Percentiles rank a stretch among this genome's conserved stretches.
Conservation (phyloP, 2,797 vertebrate species). For the Oophaga sylvatica region DNA sequence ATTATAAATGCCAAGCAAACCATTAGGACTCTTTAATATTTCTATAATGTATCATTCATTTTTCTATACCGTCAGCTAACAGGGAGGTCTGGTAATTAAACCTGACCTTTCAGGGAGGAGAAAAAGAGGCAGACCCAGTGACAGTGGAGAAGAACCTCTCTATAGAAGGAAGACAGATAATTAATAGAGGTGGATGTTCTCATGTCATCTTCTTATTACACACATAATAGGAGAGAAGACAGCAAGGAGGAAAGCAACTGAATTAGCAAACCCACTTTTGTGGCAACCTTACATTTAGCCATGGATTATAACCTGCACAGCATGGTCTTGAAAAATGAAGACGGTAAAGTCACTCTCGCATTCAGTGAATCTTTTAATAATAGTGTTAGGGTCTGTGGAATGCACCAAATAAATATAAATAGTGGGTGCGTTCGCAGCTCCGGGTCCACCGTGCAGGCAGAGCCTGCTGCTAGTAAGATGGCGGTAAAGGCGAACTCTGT, state of each 20-base stretch:
- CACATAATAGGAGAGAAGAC: not conserved
- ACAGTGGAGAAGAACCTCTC: not conserved
- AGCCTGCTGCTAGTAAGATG: too few relatives aligned
- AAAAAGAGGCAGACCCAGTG: not conserved
- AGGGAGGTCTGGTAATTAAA: slow-evolving; percentile 56
- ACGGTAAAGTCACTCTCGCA: not conserved
- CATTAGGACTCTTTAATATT: not conserved
- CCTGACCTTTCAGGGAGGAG: slow-evolving; percentile 58
- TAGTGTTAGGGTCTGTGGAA: too few relatives aligned
- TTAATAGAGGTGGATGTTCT: slow-evolving; percentile 21
- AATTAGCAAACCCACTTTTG: not conserved
- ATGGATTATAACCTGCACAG: not conserved
- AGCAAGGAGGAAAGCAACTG: not conserved
- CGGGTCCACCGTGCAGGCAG: too few relatives aligned
- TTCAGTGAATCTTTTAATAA: too few relatives aligned
- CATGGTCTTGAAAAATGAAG: not conserved
- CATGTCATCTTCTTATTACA: slow-evolving; percentile 6
- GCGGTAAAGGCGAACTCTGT: too few relatives aligned
- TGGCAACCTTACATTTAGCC: not conserved
- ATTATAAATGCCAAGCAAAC: not conserved
- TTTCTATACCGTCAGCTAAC: slow-evolving; percentile 31
- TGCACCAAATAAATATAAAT: too few relatives aligned
- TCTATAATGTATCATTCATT: slow-evolving; percentile 56
- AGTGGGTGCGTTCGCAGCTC: too few relatives aligned
- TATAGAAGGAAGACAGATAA: slow-evolving; percentile 12